Base-by-base conservation (phyloP, 2,888 invertebrate species). In the Drosophila mimica region DNA sequence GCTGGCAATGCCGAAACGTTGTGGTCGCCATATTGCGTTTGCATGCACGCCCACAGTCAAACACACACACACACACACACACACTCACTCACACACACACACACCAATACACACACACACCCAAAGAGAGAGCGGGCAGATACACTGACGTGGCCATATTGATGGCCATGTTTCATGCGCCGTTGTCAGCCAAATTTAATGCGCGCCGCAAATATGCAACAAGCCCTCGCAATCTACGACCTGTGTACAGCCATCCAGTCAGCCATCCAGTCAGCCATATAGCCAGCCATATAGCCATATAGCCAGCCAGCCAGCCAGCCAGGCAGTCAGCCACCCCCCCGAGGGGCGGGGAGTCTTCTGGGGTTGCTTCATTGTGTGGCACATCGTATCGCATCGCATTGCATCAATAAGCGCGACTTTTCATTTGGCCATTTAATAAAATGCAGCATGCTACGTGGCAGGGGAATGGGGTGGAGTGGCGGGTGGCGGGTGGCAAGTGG, bases 11-110 rank as follows among this genome's bases (percentile, higher is more conserved):
- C 74, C 74, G 76, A 72, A 74, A 87, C 88, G 90, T 91, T 91
- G 91, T 92, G 91, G 91, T 91, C 90, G 91, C 91, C 91, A 91
- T 92, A 91, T 91, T 91, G 92, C 91, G 86, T 88, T 85, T 91
- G 91, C 89, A 88, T 89, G 82, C 88, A 84, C 88, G 85, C 90
- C 88, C 85, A 89, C 89, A 89, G 81, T 68, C 85, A 87, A 76
- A 89, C 73, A 76, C 66, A 66, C 54, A 54, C 57, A 65, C 62
- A 40, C 63, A 36, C 62, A 57, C 46, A 60, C 57, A 56, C 48
- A 61, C 25, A 25, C 58, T 15, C 54, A 69, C 36, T 20, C 56
- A 59, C 20, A 38, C 56, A 59, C 31, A 20, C 31, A 20, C 52
- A 48, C 34, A 36, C 53, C 38, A 51, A 59, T 43, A 52, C 20